Percentiles rank a stretch among this genome's conserved stretches.
phyloP scores from a whole-genome alignment of 2,888 invertebrate genomes.

The Andrena bucephala region DNA sequence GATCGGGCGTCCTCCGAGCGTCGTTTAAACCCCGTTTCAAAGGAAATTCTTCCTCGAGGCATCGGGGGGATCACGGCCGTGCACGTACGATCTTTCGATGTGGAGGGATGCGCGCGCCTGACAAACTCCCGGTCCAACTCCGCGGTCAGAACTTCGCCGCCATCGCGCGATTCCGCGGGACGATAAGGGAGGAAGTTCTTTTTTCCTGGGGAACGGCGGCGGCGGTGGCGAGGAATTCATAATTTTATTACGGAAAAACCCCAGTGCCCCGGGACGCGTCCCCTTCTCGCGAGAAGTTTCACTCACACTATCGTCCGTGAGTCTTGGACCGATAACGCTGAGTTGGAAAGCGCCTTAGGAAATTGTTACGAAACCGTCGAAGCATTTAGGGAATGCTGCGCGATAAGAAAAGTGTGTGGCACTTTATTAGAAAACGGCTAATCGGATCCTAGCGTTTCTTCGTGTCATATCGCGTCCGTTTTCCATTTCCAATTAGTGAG shows the following conservation, averaged over 20 bases:
- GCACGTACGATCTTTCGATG: not conserved
- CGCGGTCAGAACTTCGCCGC: slow-evolving; percentile 36
- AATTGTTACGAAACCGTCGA: not conserved
- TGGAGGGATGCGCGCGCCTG: not conserved
- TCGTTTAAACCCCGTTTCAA: slow-evolving; percentile 42
- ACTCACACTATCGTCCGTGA: slow-evolving; percentile 30
- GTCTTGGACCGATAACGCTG: slow-evolving; percentile 31
- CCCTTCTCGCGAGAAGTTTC: slow-evolving; percentile 21
- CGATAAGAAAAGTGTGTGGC: not conserved
- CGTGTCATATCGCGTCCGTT: too few relatives aligned
- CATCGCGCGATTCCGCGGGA: slow-evolving; percentile 32
- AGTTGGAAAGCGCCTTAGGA: slow-evolving; percentile 8
- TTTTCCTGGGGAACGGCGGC: slow-evolving; percentile 13
- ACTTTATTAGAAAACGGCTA: not conserved
- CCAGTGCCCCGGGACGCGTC: not conserved
- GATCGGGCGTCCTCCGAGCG: slow-evolving; percentile 49
- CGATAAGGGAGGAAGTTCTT: slow-evolving; percentile 32
- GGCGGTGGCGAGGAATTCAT: slow-evolving; percentile 28
- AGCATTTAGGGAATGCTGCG: not conserved
- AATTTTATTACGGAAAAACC: slow-evolving; percentile 50
- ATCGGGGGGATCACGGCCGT: slow-evolving; percentile 1
- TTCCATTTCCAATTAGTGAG: too few relatives aligned
- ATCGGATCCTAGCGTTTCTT: too few relatives aligned
- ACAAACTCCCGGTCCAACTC: not conserved
- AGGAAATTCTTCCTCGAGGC: slow-evolving; percentile 35